A percentile compares a stretch with the other conserved stretches of the same genome.
Evolutionary conservation across 2,113 vertebrate genomes (phyloP).

Genomic region (Petrocephalus microphthalmus): DNA sequence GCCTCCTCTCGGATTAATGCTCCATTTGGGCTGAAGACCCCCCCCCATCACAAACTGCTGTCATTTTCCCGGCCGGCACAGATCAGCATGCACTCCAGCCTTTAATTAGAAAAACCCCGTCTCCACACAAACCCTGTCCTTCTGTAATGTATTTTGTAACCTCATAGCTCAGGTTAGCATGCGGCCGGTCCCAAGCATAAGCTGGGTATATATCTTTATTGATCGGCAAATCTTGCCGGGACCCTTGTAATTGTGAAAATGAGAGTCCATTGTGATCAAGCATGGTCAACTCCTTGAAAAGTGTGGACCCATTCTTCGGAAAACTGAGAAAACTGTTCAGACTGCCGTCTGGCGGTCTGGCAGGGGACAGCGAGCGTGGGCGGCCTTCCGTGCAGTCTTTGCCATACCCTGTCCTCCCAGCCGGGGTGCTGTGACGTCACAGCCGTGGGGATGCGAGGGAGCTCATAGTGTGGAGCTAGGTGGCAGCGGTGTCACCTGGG

Average conservation of each 20-base stretch:
- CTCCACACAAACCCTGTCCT: background rate
- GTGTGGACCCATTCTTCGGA: too few species aligned
- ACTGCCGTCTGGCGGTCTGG: too few species aligned
- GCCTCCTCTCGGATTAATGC: background rate
- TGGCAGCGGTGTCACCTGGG: background rate
- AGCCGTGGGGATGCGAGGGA: background rate
- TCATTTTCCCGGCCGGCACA: background rate
- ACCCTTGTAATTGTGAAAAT: background rate
- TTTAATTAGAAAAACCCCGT: background rate
- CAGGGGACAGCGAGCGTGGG: background rate
- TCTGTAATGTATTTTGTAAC: background rate
- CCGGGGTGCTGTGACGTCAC: background rate
- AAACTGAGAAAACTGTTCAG: background rate
- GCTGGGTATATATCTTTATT: background rate
- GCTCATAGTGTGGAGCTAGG: background rate
- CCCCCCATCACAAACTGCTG: background rate
- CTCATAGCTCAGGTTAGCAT: background rate
- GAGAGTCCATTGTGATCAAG: background rate
- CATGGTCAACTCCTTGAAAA: background rate
- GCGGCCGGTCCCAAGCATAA: background rate
- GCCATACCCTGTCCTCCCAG: background rate
- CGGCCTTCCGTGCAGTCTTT: background rate
- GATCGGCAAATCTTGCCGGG: background rate
- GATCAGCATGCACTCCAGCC: background rate
- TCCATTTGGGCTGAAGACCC: background rate